Evolutionary conservation across 1,140 invertebrate species (phyloP).

Genomic region (Leptestheria dahalacensis): DNA sequence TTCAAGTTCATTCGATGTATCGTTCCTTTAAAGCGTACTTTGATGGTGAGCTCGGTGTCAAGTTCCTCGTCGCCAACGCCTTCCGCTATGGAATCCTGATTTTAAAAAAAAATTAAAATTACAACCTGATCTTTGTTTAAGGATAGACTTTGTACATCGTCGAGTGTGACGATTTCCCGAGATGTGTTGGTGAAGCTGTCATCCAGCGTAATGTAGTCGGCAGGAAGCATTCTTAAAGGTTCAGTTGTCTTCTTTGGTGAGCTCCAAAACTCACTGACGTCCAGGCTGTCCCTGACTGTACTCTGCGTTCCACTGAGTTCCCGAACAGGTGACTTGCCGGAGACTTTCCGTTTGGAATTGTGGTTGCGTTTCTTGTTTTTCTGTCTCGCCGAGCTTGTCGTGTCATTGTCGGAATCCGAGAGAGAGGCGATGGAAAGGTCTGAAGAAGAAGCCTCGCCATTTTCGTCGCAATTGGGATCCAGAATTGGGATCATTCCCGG

Average conservation of each 20-base stretch:
- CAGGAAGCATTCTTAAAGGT: neutral
- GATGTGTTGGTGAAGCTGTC: neutral
- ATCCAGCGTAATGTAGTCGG: neutral
- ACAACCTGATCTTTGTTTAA: too few species aligned
- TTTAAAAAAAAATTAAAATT: too few species aligned
- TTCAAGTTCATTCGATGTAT: neutral
- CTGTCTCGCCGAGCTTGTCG: too few species aligned
- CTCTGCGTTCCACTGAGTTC: too few species aligned
- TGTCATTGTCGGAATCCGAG: neutral
- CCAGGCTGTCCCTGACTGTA: neutral
- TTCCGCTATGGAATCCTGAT: too few species aligned
- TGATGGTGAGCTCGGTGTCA: neutral
- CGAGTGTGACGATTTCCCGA: neutral
- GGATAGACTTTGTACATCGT: too few species aligned
- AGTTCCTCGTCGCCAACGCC: neutral
- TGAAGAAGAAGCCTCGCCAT: neutral
- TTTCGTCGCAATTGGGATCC: neutral
- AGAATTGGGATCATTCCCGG: neutral
- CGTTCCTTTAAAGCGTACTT: neutral
- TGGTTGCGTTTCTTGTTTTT: neutral
- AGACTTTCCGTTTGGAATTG: neutral
- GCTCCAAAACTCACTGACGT: neutral
- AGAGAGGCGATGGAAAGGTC: neutral
- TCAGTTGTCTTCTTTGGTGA: neutral
- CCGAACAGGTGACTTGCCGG: too few species aligned